Percentiles rank a stretch among this genome's conserved stretches.
Evolutionary conservation across 2,888 invertebrate species (phyloP).

Genomic region (Sminthurides aquaticus): DNA sequence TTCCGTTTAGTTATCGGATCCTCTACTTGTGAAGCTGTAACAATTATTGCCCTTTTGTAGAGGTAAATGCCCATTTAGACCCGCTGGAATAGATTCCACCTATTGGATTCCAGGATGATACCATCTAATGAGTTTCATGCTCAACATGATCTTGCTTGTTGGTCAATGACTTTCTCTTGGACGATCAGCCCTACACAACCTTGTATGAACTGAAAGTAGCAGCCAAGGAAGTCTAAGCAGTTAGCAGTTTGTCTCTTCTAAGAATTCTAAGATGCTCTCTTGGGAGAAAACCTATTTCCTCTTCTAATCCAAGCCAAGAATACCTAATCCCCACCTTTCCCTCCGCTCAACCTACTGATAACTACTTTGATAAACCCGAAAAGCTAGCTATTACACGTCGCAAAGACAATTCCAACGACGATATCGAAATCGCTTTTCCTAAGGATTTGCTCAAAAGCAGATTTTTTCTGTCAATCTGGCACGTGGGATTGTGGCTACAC

Average conservation of each 20-base stretch:
- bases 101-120: background rate
- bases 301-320: conserved; percentile 5
- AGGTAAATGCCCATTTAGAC: background rate
- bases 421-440: too few species aligned
- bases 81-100: background rate
- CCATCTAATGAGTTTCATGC: conserved; percentile 5
- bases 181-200: too few species aligned
- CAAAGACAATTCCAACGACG: background rate
- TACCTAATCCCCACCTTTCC: background rate
- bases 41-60: conserved; percentile 1
- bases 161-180: background rate
- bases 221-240: too few species aligned
- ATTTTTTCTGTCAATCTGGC: too few species aligned
- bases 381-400: too few species aligned
- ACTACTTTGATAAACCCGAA: background rate
- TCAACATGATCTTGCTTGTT: background rate
- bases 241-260: background rate
- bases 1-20: too few species aligned
- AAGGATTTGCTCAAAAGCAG: too few species aligned
- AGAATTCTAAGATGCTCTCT: background rate
- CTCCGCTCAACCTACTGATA: background rate
- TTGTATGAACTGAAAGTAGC: too few species aligned
- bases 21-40: background rate
- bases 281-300: conserved; percentile 6
- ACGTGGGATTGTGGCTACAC: too few species aligned